Conservation (phyloP, 2,888 invertebrate species). For the Agapetus fuscipes region DNA sequence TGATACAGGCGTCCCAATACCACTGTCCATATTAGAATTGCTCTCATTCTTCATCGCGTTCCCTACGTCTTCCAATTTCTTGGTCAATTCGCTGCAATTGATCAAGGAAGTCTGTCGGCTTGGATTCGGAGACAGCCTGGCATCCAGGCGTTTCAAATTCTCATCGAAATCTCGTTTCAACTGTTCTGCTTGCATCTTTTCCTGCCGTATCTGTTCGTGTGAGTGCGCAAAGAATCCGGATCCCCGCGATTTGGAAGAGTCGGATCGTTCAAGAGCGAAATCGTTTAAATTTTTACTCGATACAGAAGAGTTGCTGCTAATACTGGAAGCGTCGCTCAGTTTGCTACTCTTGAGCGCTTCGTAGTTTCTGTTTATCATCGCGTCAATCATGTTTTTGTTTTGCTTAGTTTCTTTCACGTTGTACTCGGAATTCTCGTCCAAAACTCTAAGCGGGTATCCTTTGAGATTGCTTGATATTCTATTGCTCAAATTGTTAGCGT, state of each 20-base stretch:
- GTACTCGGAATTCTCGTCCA: slow-evolving; percentile 38
- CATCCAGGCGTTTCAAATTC: slow-evolving; percentile 34
- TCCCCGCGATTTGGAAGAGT: slow-evolving; percentile 22
- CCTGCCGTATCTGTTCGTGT: slow-evolving; percentile 60
- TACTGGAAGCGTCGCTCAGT: slow-evolving; percentile 33
- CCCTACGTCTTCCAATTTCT: slow-evolving; percentile 34
- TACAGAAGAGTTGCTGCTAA: slow-evolving; percentile 12
- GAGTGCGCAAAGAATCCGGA: slow-evolving; percentile 56
- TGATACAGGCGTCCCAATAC: slow-evolving; percentile 54
- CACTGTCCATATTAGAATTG: slow-evolving; percentile 41
- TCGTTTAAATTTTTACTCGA: too few species aligned
- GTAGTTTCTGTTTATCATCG: slow-evolving; percentile 34
- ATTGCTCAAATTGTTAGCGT: slow-evolving; percentile 1
- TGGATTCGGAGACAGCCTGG: slow-evolving; percentile 26
- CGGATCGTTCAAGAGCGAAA: slow-evolving; percentile 1
- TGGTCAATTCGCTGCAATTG: slow-evolving; percentile 26
- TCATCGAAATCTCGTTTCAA: slow-evolving; percentile 41
- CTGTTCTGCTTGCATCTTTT: slow-evolving; percentile 43
- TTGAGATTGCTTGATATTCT: slow-evolving; percentile 22
- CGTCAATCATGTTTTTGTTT: slow-evolving; percentile 19
- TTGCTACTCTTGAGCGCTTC: slow-evolving; percentile 35
- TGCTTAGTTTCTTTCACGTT: slow-evolving; percentile 26
- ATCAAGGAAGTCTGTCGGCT: slow-evolving; percentile 24
- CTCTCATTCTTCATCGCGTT: slow-evolving; percentile 16
- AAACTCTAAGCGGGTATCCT: slow-evolving; percentile 37